Conservation (phyloP, 2,888 invertebrate species). For the Dasypolia templi region DNA sequence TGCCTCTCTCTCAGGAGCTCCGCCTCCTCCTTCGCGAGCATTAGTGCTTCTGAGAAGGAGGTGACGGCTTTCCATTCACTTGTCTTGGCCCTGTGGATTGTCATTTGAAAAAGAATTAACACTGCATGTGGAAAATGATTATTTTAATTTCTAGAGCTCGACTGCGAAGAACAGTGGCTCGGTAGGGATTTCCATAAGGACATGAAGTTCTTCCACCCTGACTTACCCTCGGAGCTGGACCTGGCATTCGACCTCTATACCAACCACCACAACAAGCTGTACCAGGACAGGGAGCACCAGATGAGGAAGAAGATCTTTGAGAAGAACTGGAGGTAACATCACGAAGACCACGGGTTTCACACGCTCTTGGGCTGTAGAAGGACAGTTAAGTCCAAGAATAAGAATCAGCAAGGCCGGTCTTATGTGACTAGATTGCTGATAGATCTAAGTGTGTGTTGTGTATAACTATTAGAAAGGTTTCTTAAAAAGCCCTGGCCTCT, state of each 20-base stretch:
- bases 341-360: background rate
- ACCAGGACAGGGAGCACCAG: conserved; percentile 68
- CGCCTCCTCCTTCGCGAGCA: too few relatives aligned
- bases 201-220: conserved; percentile 43
- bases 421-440: background rate
- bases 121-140: too few relatives aligned
- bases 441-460: background rate
- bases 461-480: too few relatives aligned
- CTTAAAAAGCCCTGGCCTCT: too few relatives aligned
- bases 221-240: conserved; percentile 43
- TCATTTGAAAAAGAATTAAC: too few relatives aligned
- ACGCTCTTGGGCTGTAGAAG: background rate
- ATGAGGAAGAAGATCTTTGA: conserved; percentile 73
- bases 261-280: conserved; percentile 70
- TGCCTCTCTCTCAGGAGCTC: too few relatives aligned
- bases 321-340: conserved; percentile 73
- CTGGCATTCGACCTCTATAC: conserved; percentile 66
- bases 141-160: conserved; percentile 19
- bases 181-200: conserved; percentile 42
- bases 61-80: too few relatives aligned
- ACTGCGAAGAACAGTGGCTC: background rate
- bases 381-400: background rate
- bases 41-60: too few relatives aligned
- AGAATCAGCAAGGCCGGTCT: background rate
- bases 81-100: too few relatives aligned